Base-by-base conservation (phyloP, 2,888 invertebrate species). In the Stictocephala bisonia region DNA sequence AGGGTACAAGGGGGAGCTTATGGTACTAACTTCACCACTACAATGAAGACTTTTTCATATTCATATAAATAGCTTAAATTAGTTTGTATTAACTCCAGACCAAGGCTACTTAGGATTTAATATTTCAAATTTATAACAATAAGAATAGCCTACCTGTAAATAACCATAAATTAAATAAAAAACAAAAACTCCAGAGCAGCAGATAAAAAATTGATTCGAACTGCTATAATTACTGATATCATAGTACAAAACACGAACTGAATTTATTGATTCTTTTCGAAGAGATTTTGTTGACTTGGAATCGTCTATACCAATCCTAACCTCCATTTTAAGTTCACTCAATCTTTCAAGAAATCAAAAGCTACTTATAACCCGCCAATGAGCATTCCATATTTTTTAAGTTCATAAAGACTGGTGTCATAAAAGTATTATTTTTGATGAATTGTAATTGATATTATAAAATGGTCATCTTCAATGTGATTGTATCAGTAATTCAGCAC, bases 131-230 rank as follows among this genome's bases (percentile, higher is more conserved):
- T 66, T 27, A 29, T 7, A 41, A 67, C 29, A 56, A 44, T 41
- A 71, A 22, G 24, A 60, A 41, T 53, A 68, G 18, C 75, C 80
- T 82, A 88, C 86, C 82, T 94, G 90, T 82, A 94, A 88, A 84
- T 95, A 97, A 68, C 97, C 97, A 86, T 97, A 97, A 0, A 95
- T 86, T 74, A 97, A 84, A 84, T 94, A 98, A 82, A 96, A 93
- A 76, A 93, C 83, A 84, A 97, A 96, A 6, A 96, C 93, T 70
- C 93, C 94, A 24, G 86, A 81, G 67, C 92, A 91, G 82, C 95
- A 93, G 66, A 91, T 84, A 1, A 91, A 75, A 82, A 97, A 94
- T 83, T 95, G 95, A 2, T 87, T 84, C 18, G 89, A 86, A 79
- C 87, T 86, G 75, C 88, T 90, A 78, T 88, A 90, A 51, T 87